Percentiles rank a stretch among this genome's conserved stretches.
Conservation (phyloP, 2,888 invertebrate genomes). For the Strigamia crassipes region DNA sequence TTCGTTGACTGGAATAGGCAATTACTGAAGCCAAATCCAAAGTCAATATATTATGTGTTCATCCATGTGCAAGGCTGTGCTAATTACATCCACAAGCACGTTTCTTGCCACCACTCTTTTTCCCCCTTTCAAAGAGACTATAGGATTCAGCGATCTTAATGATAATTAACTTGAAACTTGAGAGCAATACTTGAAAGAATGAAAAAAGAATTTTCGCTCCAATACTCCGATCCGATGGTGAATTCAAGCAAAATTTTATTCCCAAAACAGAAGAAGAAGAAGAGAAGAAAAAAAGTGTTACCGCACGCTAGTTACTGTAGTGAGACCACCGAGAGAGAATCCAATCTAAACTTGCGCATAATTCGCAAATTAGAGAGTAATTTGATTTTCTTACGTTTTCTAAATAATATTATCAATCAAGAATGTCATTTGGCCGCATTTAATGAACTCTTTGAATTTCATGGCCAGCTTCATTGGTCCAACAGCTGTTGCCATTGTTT, state of each 20-base stretch:
- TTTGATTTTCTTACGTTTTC: background rate
- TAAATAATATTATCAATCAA: background rate
- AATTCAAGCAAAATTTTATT: conserved; percentile 1
- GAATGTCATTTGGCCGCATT: background rate
- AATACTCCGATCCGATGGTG: conserved; percentile 16
- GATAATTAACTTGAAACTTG: conserved; percentile 16
- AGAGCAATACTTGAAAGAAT: conserved; percentile 21
- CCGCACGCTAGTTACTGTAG: background rate
- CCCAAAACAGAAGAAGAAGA: background rate
- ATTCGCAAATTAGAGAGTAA: background rate
- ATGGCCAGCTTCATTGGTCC: conserved; percentile 11
- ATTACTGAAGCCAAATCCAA: conserved; percentile 21
- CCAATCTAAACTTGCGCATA: background rate
- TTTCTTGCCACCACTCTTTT: conserved; percentile 16
- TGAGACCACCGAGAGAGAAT: background rate
- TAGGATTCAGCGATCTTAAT: conserved; percentile 21
- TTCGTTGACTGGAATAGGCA: background rate
- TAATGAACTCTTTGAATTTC: conserved; percentile 16
- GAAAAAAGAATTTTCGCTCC: conserved; percentile 6
- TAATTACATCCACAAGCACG: conserved; percentile 21
- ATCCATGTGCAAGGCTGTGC: conserved; percentile 21
- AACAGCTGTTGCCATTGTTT: conserved; percentile 13
- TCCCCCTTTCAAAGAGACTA: conserved; percentile 15
- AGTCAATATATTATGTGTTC: conserved; percentile 21
- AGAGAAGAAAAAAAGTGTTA: background rate